Base-by-base conservation (phyloP, 1,140 invertebrate genomes). In the Harlomillsia oculata region DNA sequence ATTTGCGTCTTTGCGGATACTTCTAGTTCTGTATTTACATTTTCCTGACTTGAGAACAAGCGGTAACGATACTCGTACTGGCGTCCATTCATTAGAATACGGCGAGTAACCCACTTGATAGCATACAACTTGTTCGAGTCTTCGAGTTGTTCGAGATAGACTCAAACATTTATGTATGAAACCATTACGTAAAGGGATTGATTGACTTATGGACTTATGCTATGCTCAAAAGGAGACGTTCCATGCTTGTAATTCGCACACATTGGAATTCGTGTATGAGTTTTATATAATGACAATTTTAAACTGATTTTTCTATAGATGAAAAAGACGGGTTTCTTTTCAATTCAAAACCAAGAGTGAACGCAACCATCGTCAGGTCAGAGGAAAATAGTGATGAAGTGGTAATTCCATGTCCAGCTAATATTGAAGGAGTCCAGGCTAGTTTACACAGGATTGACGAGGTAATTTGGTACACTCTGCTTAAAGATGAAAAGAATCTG, bases 371-470 rank as follows among this genome's bases (percentile, higher is more conserved):
- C 2, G 2, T n/a, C 1, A 28, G 44, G 20, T 29, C 44, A 5
- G n/a, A n/a, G n/a, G n/a, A n/a, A n/a, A 11, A 14, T 5, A 26
- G 25, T n/a, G 44, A 29, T 16, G 44, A 46, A 8, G 28, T 29
- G n/a, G 32, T 46, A 1, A 46, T 46, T 26, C 44, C 44, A 16
- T 46, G 44, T n/a, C 44, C 44, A 29, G 28, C 44, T 16, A 46
- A 46, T 16, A 29, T 46, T 0, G 44, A 46, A 46, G 44, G 32
- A 9, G 28, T 46, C 23, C 44, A 46, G 16, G 44, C 44, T 5
- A 46, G 44, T 46, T 29, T 46, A 6, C 26, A 29, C 26, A 46
- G 32, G 32, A 18, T 46, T 14, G 44, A 46, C 23, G 26, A 45
- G 4, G 43, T 45, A 26, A 9, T 13, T 43, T 11, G 13, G 20